phyloP scores from a whole-genome alignment of 2,888 invertebrate species.

The Drosophila fulvimacula region DNA sequence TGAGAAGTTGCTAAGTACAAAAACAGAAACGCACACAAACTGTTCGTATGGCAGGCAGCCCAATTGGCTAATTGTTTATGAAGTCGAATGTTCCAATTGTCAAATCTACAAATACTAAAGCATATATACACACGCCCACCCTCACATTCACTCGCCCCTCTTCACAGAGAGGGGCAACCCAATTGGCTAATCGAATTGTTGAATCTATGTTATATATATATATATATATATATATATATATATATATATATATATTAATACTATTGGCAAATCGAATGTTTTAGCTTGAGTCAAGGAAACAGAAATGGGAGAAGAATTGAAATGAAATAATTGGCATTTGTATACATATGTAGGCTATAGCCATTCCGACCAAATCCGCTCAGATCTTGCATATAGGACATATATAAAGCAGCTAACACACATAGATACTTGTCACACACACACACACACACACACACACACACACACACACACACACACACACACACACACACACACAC shows the following conservation, averaged over 20 bases:
- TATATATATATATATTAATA: neutral
- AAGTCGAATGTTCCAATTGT: neutral
- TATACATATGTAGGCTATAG: constrained; percentile 34
- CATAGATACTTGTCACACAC: neutral
- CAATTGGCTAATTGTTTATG: constrained; percentile 1
- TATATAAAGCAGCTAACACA: neutral
- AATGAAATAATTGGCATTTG: constrained; percentile 59
- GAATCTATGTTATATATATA: no score
- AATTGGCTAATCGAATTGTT: constrained; percentile 9
- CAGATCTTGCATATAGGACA: constrained; percentile 10
- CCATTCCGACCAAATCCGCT: constrained; percentile 7
- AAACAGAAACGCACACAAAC: constrained; percentile 22
- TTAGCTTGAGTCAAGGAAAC: constrained; percentile 14
- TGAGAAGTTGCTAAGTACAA: constrained; percentile 13
- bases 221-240: no score
- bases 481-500: neutral
- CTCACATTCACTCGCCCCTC: neutral
- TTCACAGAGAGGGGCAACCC: neutral
- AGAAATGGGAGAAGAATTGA: constrained; percentile 16
- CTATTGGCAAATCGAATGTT: constrained; percentile 23
- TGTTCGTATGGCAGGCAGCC: neutral
- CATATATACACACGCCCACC: neutral
- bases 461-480: neutral
- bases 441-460: neutral
- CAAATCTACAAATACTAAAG: constrained; percentile 1